Conservation (phyloP, 1,140 invertebrate species). For the Wiebesia pumilae region DNA sequence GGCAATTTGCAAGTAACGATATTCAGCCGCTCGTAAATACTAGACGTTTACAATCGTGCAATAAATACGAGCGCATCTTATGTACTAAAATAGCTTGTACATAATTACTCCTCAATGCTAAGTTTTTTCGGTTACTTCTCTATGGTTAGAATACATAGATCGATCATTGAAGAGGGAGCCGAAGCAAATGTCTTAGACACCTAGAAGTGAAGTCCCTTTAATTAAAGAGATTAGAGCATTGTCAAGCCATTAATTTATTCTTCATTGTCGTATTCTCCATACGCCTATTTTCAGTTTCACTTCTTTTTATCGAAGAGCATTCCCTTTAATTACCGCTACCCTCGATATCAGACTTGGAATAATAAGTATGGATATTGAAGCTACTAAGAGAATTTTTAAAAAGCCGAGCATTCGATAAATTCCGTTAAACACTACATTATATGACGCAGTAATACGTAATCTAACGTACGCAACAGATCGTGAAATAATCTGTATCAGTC, state of each 20-base stretch:
- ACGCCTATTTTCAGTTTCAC: neutral
- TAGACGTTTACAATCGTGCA: neutral
- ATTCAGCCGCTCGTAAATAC: neutral
- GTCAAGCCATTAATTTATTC: neutral
- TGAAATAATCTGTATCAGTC: neutral
- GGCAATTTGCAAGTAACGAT: conserved; percentile 9
- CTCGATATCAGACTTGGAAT: neutral
- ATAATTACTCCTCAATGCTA: neutral
- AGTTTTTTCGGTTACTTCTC: neutral
- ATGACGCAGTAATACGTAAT: neutral
- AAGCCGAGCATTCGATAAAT: neutral
- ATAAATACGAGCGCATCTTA: neutral
- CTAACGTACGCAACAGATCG: neutral
- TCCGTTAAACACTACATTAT: neutral
- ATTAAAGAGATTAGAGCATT: neutral
- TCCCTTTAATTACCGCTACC: neutral
- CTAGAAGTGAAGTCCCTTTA: conserved; percentile 11
- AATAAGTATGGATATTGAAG: neutral
- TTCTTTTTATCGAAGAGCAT: neutral
- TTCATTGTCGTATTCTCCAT: neutral
- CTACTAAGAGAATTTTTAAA: conserved; percentile 3
- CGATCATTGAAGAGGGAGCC: neutral
- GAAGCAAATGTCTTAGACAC: neutral
- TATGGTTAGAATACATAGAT: neutral
- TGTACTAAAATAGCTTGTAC: neutral